Evolutionary conservation across 2,888 invertebrate genomes (phyloP).

Genomic region (Lasioglossum lativentre): DNA sequence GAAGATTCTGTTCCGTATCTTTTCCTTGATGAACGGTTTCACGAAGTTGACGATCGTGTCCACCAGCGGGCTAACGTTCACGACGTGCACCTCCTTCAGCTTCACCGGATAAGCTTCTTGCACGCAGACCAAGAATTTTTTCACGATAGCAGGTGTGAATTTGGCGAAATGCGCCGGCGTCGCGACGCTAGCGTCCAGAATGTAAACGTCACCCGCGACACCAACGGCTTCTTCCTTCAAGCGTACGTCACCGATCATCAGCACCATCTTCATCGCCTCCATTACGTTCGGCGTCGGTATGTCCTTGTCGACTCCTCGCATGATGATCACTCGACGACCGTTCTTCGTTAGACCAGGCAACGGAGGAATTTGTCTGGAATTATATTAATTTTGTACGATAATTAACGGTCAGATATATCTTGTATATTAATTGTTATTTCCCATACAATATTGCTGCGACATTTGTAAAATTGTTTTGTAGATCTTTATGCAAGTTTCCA

Average conservation of each 20-base stretch:
- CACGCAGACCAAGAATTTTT: conserved; percentile 94
- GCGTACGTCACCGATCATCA: conserved; percentile 94
- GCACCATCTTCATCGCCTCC: conserved; percentile 92
- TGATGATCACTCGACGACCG: conserved; percentile 91
- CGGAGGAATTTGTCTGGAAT: conserved; percentile 90
- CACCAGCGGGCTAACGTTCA: conserved; percentile 93
- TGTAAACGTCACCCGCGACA: conserved; percentile 93
- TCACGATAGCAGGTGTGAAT: conserved; percentile 92
- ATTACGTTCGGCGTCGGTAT: conserved; percentile 89
- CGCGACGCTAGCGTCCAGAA: conserved; percentile 92
- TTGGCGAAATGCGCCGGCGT: conserved; percentile 93
- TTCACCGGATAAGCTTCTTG: conserved; percentile 95
- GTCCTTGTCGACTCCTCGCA: conserved; percentile 90
- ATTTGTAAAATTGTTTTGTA: not conserved
- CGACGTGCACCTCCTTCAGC: conserved; percentile 93
- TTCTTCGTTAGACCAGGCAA: conserved; percentile 93
- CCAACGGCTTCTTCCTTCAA: conserved; percentile 91
- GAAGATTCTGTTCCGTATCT: conserved; percentile 93
- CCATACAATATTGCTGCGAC: not conserved
- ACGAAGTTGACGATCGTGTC: conserved; percentile 94
- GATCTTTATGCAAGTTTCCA: too few relatives aligned
- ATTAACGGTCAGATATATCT: too few relatives aligned
- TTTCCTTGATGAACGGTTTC: conserved; percentile 94
- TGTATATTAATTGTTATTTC: not conserved
- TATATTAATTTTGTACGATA: not conserved